Percentiles rank a stretch among this genome's conserved stretches.
Conservation (phyloP, 2,113 vertebrate genomes). For the Eclectus roratus region DNA sequence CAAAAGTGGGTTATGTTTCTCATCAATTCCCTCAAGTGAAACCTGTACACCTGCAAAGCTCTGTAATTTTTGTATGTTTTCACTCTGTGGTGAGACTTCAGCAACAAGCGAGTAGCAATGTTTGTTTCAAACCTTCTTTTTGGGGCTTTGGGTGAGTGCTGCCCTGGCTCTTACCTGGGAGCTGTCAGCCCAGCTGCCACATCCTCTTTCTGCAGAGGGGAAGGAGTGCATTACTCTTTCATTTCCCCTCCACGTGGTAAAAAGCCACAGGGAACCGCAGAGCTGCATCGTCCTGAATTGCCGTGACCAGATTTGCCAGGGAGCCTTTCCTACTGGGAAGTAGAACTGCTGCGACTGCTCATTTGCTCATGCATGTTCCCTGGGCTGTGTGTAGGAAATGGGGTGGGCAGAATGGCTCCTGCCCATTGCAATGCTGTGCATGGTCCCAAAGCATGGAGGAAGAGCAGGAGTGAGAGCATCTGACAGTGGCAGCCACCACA, state of each 20-base stretch:
- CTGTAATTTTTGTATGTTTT: not conserved
- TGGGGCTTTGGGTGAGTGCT: not conserved
- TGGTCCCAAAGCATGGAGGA: rapidly evolving
- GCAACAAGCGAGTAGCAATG: not conserved
- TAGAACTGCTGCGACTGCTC: rapidly evolving
- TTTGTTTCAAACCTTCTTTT: not conserved
- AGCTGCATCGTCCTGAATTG: not conserved
- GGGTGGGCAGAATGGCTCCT: not conserved
- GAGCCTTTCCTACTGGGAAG: not conserved
- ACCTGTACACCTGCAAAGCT: not conserved
- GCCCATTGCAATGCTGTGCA: rapidly evolving
- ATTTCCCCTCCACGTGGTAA: not conserved
- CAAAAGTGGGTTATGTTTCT: not conserved
- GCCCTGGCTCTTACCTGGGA: not conserved
- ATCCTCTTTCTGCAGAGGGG: not conserved
- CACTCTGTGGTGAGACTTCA: not conserved
- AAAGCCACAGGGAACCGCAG: not conserved
- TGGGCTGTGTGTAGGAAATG: not conserved
- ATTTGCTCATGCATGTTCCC: rapidly evolving
- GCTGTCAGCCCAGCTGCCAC: not conserved
- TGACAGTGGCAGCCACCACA: not conserved
- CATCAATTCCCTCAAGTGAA: not conserved
- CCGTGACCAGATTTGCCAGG: not conserved
- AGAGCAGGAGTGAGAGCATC: not conserved
- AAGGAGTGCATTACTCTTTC: not conserved